Evolutionary conservation across 92 coral and sea anemone species (phyloP).

Genomic region (Hydrozoanthus gracilis): DNA sequence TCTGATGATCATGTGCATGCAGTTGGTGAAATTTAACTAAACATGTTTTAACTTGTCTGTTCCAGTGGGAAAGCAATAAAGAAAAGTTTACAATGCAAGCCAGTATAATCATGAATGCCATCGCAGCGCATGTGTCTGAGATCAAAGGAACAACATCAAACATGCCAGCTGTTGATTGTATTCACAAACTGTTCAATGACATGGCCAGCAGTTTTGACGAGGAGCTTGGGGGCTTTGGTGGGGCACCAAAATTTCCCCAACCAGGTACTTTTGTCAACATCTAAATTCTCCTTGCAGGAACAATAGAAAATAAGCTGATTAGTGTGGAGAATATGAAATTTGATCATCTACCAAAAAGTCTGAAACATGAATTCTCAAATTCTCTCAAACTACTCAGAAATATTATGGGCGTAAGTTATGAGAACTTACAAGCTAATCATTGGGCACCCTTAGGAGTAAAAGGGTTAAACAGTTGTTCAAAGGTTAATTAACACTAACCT

Average conservation of each 20-base stretch:
- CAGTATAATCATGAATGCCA: constrained; percentile 81
- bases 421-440: too few relatives aligned
- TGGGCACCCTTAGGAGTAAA: too few relatives aligned
- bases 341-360: too few relatives aligned
- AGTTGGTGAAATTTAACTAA: neutral
- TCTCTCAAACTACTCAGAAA: too few relatives aligned
- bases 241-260: constrained; percentile 97
- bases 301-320: too few relatives aligned
- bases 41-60: neutral
- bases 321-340: too few relatives aligned
- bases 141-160: constrained; percentile 70
- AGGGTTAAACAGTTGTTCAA: too few relatives aligned
- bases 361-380: too few relatives aligned
- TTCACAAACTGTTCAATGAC: constrained; percentile 75
- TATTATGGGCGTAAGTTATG: too few relatives aligned
- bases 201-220: constrained; percentile 90
- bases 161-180: constrained; percentile 77
- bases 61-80: constrained; percentile 86
- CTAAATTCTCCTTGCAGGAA: too few relatives aligned
- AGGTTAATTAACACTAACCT: too few relatives aligned
- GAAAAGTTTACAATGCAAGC: constrained; percentile 82
- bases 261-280: constrained; percentile 61
- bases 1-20: neutral
- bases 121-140: constrained; percentile 78
- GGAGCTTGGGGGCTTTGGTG: constrained; percentile 94